Percentiles rank a stretch among this genome's conserved stretches.
phyloP scores from a whole-genome alignment of 2,113 vertebrate species.

The Bambusicola thoracicus region DNA sequence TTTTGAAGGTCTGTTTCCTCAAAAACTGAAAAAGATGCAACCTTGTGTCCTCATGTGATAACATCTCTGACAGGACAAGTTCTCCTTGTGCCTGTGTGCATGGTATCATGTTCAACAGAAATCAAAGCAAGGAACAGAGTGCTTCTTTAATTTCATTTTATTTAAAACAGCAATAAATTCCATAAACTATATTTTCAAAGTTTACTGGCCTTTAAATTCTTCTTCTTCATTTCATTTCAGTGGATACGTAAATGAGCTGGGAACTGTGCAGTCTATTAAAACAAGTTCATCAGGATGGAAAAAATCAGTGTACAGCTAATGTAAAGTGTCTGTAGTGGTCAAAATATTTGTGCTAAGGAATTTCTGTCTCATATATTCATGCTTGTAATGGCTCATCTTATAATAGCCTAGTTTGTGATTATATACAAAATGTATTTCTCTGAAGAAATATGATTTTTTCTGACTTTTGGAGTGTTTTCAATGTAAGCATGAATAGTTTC shows the following conservation, averaged over 20 bases:
- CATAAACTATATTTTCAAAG: slow-evolving; percentile 25
- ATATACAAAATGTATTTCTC: not conserved
- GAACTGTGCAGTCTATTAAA: slow-evolving; percentile 1
- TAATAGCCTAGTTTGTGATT: not conserved
- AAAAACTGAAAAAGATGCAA: not conserved
- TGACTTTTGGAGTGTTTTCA: not conserved
- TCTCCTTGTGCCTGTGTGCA: not conserved
- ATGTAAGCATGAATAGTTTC: not conserved
- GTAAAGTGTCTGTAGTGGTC: not conserved
- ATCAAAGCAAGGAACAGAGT: not conserved
- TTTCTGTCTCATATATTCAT: not conserved
- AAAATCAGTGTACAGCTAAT: slow-evolving; percentile 20
- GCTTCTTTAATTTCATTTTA: slow-evolving; percentile 30
- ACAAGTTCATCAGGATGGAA: not conserved
- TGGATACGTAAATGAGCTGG: slow-evolving; percentile 30
- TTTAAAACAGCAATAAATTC: not conserved
- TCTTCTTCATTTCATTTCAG: slow-evolving; percentile 23
- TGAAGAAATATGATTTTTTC: not conserved
- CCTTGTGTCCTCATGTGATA: not conserved
- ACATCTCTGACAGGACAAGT: not conserved
- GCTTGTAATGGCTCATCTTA: not conserved
- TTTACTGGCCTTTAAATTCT: slow-evolving; percentile 47
- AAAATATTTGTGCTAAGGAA: not conserved
- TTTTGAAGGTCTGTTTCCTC: slow-evolving; percentile 43
- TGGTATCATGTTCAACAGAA: not conserved